phyloP scores from a whole-genome alignment of 1,140 invertebrate species.

The Onthophagus taurus region DNA sequence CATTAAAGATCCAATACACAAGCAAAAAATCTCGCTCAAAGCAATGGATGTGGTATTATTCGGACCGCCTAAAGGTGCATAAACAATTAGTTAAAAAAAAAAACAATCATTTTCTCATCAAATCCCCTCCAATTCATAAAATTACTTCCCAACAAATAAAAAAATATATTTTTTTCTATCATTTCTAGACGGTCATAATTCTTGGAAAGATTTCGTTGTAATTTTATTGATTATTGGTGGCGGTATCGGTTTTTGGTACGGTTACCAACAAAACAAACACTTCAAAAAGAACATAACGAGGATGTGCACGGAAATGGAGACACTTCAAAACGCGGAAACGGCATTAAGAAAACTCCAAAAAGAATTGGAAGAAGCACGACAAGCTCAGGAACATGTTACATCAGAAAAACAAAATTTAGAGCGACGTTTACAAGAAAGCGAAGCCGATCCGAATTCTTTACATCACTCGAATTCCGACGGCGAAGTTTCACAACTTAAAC shows the following conservation, averaged over 20 bases:
- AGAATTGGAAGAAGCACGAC: conserved; percentile 46
- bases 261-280: conserved; percentile 77
- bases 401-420: conserved; percentile 77
- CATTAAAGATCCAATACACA: conserved; percentile 95
- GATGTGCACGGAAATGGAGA: conserved; percentile 91
- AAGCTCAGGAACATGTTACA: conserved; percentile 61
- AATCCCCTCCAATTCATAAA: no score
- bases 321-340: conserved; percentile 79
- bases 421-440: conserved; percentile 60
- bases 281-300: conserved; percentile 74
- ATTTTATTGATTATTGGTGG: conserved; percentile 73
- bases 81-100: conserved; percentile 6
- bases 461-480: conserved; percentile 67
- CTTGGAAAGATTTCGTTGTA: conserved; percentile 81
- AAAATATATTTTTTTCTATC: not conserved
- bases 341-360: conserved; percentile 77
- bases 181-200: conserved; percentile 56
- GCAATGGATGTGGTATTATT: conserved; percentile 96
- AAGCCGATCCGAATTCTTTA: conserved; percentile 46
- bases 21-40: conserved; percentile 91
- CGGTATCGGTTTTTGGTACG: conserved; percentile 82
- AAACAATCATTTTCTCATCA: not conserved
- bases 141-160: no score
- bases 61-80: conserved; percentile 88
- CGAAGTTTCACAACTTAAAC: conserved; percentile 71